Evolutionary conservation across 2,888 invertebrate species (phyloP).

Genomic region (Hedya salicella): DNA sequence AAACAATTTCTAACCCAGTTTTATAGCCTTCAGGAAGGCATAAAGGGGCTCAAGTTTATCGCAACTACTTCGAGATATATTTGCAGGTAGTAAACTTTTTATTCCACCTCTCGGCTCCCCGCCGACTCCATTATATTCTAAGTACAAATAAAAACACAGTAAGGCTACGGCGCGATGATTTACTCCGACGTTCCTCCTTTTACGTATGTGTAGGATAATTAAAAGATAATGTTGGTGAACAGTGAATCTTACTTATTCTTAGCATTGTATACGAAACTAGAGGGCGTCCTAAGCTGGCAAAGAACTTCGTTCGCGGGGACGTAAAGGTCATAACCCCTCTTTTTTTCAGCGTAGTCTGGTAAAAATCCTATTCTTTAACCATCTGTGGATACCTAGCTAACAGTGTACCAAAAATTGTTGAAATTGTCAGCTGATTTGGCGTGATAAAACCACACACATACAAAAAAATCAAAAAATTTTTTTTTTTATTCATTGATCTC

Average conservation of each 20-base stretch:
- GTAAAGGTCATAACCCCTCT: no score
- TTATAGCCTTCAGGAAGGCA: slow-evolving; percentile 33
- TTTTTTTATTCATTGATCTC: no score
- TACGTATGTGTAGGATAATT: neutral
- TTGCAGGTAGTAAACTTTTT: slow-evolving; percentile 42
- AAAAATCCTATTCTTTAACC: no score
- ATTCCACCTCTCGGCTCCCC: slow-evolving; percentile 26
- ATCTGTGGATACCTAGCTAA: no score
- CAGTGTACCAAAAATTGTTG: no score
- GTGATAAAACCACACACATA: no score
- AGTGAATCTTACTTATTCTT: neutral
- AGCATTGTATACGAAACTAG: neutral
- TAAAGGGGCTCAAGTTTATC: slow-evolving; percentile 38
- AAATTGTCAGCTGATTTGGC: no score
- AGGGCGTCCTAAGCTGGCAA: no score
- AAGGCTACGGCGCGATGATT: slow-evolving; percentile 13
- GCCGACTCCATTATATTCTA: slow-evolving; percentile 31
- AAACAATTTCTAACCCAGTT: slow-evolving; percentile 30
- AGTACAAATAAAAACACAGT: slow-evolving; percentile 27
- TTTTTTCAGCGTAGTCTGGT: no score
- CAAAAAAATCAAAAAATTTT: no score
- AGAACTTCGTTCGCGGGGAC: no score
- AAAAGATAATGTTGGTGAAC: neutral
- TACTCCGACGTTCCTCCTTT: slow-evolving; percentile 1
- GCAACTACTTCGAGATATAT: slow-evolving; percentile 37